phyloP scores from a whole-genome alignment of 2,888 invertebrate species.

The Cheilosia pagana region DNA sequence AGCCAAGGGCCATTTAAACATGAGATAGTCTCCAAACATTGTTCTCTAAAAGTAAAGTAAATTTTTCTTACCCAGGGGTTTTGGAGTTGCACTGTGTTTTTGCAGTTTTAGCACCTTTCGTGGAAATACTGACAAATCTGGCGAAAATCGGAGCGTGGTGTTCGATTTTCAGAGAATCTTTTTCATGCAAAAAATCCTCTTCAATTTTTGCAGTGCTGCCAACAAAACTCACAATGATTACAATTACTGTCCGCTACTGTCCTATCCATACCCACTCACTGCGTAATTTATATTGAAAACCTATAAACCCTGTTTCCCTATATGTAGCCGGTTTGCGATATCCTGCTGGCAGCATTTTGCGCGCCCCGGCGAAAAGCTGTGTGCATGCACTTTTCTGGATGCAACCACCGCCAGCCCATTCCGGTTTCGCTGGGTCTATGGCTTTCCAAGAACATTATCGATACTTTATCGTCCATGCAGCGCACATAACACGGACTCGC shows the following conservation, averaged over 20 bases:
- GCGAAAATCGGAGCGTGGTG: too few species aligned
- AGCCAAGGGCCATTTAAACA: too few species aligned
- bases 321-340: slow-evolving; percentile 11
- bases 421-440: not conserved
- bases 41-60: too few species aligned
- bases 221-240: too few species aligned
- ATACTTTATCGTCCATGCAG: slow-evolving; percentile 65
- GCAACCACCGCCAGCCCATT: slow-evolving; percentile 17
- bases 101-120: too few species aligned
- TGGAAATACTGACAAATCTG: too few species aligned
- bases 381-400: slow-evolving; percentile 57
- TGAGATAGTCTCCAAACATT: too few species aligned
- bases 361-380: slow-evolving; percentile 43
- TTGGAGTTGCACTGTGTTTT: too few species aligned
- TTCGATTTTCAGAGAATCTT: too few species aligned
- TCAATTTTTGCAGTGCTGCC: too few species aligned
- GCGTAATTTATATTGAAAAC: slow-evolving; percentile 29
- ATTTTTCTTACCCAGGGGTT: too few species aligned
- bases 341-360: slow-evolving; percentile 16
- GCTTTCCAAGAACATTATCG: slow-evolving; percentile 45
- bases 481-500: not conserved
- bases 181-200: too few species aligned
- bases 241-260: slow-evolving; percentile 19
- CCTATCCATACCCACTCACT: not conserved
- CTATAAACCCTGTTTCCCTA: slow-evolving; percentile 12